These are phyloP conservation scores for Channa argus DNA, from an alignment of 2,113 vertebrate genomes.

Conservation along the genomic window DNA sequence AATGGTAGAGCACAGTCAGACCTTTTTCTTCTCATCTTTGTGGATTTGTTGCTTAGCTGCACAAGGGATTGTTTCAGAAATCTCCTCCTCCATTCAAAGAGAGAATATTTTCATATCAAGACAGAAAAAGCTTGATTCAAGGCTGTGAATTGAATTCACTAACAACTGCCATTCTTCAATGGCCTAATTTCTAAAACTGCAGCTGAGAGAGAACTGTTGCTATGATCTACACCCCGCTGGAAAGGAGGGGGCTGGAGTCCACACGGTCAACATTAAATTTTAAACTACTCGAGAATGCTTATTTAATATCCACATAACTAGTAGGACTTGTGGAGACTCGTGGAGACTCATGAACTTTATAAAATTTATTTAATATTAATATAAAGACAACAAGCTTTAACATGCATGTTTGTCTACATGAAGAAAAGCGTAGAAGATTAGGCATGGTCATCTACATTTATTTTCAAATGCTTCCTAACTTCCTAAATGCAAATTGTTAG, in stretches of 20 bases:
- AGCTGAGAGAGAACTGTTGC: constrained; percentile 34
- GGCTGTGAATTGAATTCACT: constrained; percentile 54
- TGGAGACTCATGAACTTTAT: neutral
- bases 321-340: neutral
- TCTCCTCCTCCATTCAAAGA: constrained; percentile 36
- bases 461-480: neutral
- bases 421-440: neutral
- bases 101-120: constrained; percentile 68
- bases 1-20: neutral
- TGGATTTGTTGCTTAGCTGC: constrained; percentile 47
- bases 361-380: neutral
- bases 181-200: constrained; percentile 69
- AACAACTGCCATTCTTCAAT: constrained; percentile 54
- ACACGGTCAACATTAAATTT: neutral
- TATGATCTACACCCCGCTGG: constrained; percentile 23
- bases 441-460: neutral
- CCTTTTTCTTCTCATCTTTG: constrained; percentile 5
- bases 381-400: neutral
- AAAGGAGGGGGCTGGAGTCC: neutral
- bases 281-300: neutral
- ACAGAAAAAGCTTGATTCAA: constrained; percentile 52
- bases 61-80: constrained; percentile 49
- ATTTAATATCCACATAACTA: neutral
- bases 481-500: neutral
- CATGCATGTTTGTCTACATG: neutral